Base-by-base conservation (phyloP, 2,797 vertebrate species). In the Parauchenoglanis punctatus region DNA sequence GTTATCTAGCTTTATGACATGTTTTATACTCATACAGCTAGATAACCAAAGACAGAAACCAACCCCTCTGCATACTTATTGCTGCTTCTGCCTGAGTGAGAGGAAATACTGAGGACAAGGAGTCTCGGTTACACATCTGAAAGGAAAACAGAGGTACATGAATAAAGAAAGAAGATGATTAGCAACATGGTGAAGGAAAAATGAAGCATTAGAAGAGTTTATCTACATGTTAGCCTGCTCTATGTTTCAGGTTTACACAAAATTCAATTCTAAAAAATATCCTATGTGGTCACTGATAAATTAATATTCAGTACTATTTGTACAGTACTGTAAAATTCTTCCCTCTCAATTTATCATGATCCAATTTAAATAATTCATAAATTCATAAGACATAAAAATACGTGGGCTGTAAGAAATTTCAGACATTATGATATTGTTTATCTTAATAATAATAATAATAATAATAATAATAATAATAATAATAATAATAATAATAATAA, bases 1-100 rank as follows among this genome's bases (percentile, higher is more conserved):
- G 98, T 99, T 99, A 98, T 99, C 98, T 99, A 99, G 98, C 98
- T 99, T 99, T 99, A 99, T 99, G 98, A 99, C 90, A 97, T 90
- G 93, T 95, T 94, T 96, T 96, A 97, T 95, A 97, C 97, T 98
- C 97, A 99, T 99, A 99, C 97, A 99, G 98, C 98, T 99, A 99
- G 98, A 99, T 98, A 99, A 99, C 98, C 98, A 98, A 99, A 99
- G 98, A 99, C 95, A 99, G 95, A 98, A 99, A 97, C 97, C 91
- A 94, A 96, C 96, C 96, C 95, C 96, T 83, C 93, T 85, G 88
- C 52, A 0, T 76, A 77, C 11, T 52, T 52, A n/a, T 20, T 59
- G 73, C 40, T 81, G 86, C 15, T 82, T 46, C 78, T 61, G 17
- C 23, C 7, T 35, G 44, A 78, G 6, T 61, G 18, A 20, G 5